phyloP scores from a whole-genome alignment of 1,140 invertebrate species.

The Steinernema feltiae region DNA sequence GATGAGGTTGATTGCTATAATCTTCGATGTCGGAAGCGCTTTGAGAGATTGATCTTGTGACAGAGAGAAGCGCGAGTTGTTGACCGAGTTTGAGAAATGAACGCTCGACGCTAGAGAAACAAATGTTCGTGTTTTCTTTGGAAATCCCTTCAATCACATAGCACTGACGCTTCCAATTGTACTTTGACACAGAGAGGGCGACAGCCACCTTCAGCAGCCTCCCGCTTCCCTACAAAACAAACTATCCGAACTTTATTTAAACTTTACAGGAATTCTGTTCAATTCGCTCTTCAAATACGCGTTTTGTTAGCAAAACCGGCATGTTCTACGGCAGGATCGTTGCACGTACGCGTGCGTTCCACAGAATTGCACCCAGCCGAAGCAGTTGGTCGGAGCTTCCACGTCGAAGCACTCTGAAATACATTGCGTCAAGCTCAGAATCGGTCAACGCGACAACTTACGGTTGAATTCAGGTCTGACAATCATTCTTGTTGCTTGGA shows the following conservation, averaged over 20 bases:
- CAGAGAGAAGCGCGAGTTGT: too few relatives aligned
- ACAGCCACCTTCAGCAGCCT: too few relatives aligned
- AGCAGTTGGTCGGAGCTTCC: neutral
- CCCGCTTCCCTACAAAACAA: too few relatives aligned
- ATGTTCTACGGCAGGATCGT: neutral
- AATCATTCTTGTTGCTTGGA: neutral
- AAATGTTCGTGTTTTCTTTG: too few relatives aligned
- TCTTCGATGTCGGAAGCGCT: neutral
- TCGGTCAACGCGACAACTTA: neutral
- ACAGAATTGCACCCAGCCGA: neutral
- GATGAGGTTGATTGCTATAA: neutral
- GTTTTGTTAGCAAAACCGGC: constrained; percentile 1
- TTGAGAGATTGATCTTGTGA: too few relatives aligned
- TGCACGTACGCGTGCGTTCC: neutral
- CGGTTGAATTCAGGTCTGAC: neutral
- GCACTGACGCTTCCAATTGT: too few relatives aligned
- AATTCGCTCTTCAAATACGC: neutral
- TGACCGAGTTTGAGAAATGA: too few relatives aligned
- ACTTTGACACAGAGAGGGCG: too few relatives aligned
- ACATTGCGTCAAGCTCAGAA: neutral
- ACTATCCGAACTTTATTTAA: neutral
- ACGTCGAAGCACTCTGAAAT: neutral
- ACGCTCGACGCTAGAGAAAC: too few relatives aligned
- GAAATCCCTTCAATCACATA: too few relatives aligned
- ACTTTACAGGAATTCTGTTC: too few relatives aligned